These are phyloP conservation scores for Ostrea edulis DNA, from an alignment of 1,140 invertebrate species.

Conservation along the genomic window DNA sequence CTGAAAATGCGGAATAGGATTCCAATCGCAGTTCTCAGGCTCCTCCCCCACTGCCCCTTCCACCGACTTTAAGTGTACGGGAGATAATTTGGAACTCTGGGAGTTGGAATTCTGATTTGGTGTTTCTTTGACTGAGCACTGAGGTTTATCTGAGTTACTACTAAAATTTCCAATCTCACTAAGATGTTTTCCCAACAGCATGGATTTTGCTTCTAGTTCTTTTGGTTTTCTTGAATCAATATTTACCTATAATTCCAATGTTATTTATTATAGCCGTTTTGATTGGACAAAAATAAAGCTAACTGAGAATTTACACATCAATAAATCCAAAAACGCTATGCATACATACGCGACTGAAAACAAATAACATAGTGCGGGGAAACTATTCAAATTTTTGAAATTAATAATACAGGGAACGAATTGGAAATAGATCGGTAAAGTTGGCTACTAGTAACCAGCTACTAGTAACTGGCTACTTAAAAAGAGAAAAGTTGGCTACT, in stretches of 20 bases:
- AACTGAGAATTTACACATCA: too few species aligned
- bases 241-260: neutral
- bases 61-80: neutral
- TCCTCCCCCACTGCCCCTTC: neutral
- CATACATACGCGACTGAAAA: too few species aligned
- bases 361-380: too few species aligned
- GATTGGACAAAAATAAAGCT: too few species aligned
- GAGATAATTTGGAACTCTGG: neutral
- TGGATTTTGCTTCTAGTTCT: conserved; percentile 8
- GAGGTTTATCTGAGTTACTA: neutral
- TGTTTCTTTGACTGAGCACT: neutral
- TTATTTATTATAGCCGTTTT: too few species aligned
- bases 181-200: conserved; percentile 18
- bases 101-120: neutral
- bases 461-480: too few species aligned
- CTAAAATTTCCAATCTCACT: neutral
- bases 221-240: neutral
- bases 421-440: too few species aligned
- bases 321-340: too few species aligned
- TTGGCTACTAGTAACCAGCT: too few species aligned
- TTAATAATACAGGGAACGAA: too few species aligned
- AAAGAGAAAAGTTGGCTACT: too few species aligned
- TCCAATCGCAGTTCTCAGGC: neutral
- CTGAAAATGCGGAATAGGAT: neutral
- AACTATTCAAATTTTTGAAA: too few species aligned